Evolutionary conservation across 2,888 invertebrate genomes (phyloP).

Genomic region (Phortica okadai): DNA sequence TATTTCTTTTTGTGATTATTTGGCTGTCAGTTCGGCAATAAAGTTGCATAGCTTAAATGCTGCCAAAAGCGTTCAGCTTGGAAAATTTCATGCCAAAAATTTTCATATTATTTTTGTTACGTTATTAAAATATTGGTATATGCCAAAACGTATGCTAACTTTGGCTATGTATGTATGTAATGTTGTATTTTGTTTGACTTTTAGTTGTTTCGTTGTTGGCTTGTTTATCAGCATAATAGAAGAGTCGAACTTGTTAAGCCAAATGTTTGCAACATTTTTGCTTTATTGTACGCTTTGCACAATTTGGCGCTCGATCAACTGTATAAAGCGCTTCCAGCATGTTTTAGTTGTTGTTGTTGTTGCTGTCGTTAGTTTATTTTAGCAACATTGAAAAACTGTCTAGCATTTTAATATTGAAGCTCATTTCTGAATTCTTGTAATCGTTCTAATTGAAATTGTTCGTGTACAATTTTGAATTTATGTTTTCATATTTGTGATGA

Average conservation of each 20-base stretch:
- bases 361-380: conserved; percentile 9
- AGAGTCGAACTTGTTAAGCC: neutral
- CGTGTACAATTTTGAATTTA: neutral
- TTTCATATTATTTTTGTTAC: neutral
- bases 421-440: neutral
- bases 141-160: neutral
- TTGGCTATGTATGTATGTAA: neutral
- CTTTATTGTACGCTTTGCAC: conserved; percentile 4
- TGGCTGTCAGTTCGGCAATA: no score
- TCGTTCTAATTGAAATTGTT: conserved; percentile 10
- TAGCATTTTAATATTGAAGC: neutral
- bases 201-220: conserved; percentile 14
- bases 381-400: neutral
- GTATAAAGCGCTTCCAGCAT: conserved; percentile 33
- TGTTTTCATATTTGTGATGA: neutral
- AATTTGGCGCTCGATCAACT: conserved; percentile 28
- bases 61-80: neutral
- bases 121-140: neutral
- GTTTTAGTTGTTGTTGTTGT: conserved; percentile 18
- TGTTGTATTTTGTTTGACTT: neutral
- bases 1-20: neutral
- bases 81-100: neutral
- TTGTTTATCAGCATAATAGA: conserved; percentile 22
- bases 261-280: neutral
- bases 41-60: neutral